These are phyloP conservation scores for Amblyjoppa proteus DNA, from an alignment of 2,888 invertebrate species.

Conservation along the genomic window DNA sequence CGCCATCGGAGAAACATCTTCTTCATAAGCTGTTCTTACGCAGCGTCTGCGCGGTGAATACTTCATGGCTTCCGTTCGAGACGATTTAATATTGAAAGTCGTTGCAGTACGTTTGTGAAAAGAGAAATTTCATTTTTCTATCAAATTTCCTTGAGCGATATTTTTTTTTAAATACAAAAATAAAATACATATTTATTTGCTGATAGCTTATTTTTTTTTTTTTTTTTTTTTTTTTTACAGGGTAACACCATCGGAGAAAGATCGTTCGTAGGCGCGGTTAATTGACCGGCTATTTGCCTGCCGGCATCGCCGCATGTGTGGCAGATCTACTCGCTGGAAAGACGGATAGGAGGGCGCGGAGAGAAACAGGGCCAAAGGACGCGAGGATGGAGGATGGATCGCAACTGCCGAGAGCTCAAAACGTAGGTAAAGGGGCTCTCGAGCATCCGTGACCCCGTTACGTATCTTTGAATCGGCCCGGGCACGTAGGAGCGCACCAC, in stretches of 20 bases:
- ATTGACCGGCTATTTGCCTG: not conserved
- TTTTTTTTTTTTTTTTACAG: no score
- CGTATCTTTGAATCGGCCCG: constrained; percentile 72
- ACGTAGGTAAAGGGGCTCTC: constrained; percentile 59
- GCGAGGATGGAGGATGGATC: constrained; percentile 24
- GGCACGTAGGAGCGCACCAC: constrained; percentile 33
- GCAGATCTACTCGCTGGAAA: constrained; percentile 14
- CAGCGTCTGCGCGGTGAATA: not conserved
- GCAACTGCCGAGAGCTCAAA: constrained; percentile 32
- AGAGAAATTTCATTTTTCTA: no score
- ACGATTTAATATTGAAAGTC: no score
- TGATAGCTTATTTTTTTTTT: not conserved
- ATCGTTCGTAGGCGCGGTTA: no score
- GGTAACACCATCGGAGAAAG: no score
- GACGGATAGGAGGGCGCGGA: constrained; percentile 6
- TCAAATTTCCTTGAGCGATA: no score
- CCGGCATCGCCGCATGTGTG: not conserved
- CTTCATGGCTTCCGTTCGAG: not conserved
- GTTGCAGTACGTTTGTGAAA: no score
- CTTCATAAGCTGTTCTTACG: not conserved
- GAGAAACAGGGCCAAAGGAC: constrained; percentile 10
- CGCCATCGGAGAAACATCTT: no score
- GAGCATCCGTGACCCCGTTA: constrained; percentile 74
- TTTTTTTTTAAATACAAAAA: not conserved
- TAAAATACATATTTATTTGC: not conserved